Evolutionary conservation across 2,888 invertebrate species (phyloP).

Genomic region (Limnephilus rhombicus): DNA sequence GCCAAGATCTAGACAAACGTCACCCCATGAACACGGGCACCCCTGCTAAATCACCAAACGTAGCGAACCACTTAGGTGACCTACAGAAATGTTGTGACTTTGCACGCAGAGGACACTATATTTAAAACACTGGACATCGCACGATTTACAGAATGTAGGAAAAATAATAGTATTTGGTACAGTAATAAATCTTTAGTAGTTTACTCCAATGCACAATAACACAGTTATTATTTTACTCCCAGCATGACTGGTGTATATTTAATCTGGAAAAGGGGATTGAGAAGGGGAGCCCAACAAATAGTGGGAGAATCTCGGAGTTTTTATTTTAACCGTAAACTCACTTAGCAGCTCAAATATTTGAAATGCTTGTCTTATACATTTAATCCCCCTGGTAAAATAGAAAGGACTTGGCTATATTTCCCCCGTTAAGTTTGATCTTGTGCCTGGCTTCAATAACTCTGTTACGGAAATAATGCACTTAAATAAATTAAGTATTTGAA

Average conservation of each 20-base stretch:
- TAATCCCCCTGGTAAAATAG: not conserved
- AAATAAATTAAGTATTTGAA: not conserved
- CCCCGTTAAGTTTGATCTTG: not conserved
- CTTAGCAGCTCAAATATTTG: constrained; percentile 37
- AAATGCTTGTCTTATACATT: not conserved
- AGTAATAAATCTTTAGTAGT: not conserved
- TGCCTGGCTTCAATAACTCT: not conserved
- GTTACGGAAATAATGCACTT: not conserved
- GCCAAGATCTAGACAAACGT: no score
- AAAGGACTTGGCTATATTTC: not conserved
- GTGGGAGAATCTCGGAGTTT: constrained; percentile 26
- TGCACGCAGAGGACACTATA: no score
- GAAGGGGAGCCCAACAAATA: constrained; percentile 51
- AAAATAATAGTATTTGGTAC: not conserved
- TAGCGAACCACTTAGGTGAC: no score
- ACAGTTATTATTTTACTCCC: not conserved
- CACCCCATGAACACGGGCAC: no score
- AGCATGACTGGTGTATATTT: constrained; percentile 49
- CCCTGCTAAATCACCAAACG: no score
- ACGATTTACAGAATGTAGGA: no score
- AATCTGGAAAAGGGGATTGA: constrained; percentile 57
- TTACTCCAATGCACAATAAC: not conserved
- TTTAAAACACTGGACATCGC: no score
- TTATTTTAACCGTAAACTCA: constrained; percentile 31
- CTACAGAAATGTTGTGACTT: no score